Evolutionary conservation across 1,140 invertebrate species (phyloP).

Genomic region (Lucilia cuprina): DNA sequence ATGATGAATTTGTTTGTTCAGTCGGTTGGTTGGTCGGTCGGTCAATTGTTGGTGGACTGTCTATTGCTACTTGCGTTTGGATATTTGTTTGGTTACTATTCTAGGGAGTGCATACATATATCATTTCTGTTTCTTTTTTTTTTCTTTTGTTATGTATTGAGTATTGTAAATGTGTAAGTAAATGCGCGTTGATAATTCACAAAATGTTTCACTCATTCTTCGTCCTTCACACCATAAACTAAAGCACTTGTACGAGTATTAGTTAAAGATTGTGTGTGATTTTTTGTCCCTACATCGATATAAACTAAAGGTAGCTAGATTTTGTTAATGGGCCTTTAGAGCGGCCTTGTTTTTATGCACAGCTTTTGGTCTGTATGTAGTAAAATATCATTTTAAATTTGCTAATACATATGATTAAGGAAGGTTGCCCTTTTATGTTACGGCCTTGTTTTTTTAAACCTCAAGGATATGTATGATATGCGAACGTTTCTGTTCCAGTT

Average conservation of each 20-base stretch:
- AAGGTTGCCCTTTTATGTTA: no score
- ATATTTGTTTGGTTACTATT: no score
- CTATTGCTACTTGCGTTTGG: not conserved
- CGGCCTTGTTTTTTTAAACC: no score
- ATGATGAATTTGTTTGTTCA: not conserved
- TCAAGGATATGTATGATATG: no score
- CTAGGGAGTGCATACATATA: no score
- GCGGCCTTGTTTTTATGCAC: no score
- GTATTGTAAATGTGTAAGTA: not conserved
- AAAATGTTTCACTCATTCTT: constrained; percentile 12
- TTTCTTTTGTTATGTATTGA: not conserved
- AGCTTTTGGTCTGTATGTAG: no score
- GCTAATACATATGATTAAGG: not conserved
- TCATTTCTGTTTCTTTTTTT: not conserved
- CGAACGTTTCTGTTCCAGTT: not conserved
- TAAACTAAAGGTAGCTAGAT: no score
- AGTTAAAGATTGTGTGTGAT: not conserved
- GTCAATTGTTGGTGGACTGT: not conserved
- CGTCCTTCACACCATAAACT: not conserved
- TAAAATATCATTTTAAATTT: no score
- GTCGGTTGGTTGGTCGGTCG: not conserved
- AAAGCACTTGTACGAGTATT: not conserved
- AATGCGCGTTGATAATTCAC: constrained; percentile 15
- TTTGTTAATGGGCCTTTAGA: no score
- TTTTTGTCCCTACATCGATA: not conserved